Evolutionary conservation across 2,888 invertebrate species (phyloP), one percentile per base, ranked within the genome.

Genomic region (Leptinotarsa tumamoca): DNA sequence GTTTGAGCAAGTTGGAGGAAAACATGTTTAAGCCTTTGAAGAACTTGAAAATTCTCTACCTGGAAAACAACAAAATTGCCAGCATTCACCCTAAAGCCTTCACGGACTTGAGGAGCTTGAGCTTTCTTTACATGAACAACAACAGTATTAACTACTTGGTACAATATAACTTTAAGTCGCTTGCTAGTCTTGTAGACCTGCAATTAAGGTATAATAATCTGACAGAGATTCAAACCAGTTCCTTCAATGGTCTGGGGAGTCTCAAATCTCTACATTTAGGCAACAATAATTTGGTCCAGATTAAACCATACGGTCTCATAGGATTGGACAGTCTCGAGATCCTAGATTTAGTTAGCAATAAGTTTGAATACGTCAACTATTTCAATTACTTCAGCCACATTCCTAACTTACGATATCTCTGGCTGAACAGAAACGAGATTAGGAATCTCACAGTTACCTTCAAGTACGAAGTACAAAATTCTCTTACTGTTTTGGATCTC

Each of bases 61-160:
- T 90, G 56, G 88, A 89, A 78, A 84, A 87, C 72, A 90, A 90
- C 71, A 81, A 83, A 51, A 88, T 90, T 69, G 73, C 81, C 1
- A 85, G 85, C 49, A 84, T 90, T 3, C 87, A 88, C 67, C 83
- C 83, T 23, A 86, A 85, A 5, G 88, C 88, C n/a, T 90, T 90
- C 78, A 75, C 84, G 0, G 86, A 86, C 74, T 82, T 89, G 72
- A 81, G 78, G 52, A 86, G 86, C 73, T 80, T 88, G 69, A 85
- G 87, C 72, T 85, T 81, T 72, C 82, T 89, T 13, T 89, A 87
- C 80, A 79, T 89, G 61, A 87, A 87, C 75, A 84, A 88, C 74
- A 89, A 89, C 83, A 86, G 81, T 72, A 81, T 89, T 79, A 85
- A 77, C 56, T 83, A 83, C 74, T 78, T 89, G 69, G 83, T 86